phyloP scores from a whole-genome alignment of 2,797 vertebrate species.

The Rhynchonycteris naso region DNA sequence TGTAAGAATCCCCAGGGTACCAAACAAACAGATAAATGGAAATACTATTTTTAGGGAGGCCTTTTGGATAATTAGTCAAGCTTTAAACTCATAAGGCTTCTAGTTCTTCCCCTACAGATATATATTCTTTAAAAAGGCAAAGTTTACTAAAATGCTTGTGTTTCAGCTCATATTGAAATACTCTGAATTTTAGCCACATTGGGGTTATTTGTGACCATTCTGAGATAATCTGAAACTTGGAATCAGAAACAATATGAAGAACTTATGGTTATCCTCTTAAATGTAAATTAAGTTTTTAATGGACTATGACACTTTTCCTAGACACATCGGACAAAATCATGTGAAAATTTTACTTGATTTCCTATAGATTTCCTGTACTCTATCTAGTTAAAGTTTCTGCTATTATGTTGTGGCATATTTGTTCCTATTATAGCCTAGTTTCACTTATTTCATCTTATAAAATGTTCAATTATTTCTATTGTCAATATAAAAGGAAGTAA shows the following conservation, averaged over 20 bases:
- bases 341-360: conserved; percentile 25
- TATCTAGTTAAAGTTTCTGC: background rate
- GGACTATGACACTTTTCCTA: background rate
- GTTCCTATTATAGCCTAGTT: background rate
- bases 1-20: background rate
- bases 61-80: background rate
- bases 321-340: background rate
- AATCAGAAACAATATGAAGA: background rate
- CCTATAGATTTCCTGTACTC: background rate
- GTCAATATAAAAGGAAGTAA: background rate
- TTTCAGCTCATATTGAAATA: background rate
- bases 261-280: background rate
- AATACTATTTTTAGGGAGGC: background rate
- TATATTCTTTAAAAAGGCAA: background rate
- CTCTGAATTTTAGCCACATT: background rate
- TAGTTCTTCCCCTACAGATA: background rate
- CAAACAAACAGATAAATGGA: background rate
- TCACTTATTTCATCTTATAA: conserved; percentile 33
- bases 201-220: background rate
- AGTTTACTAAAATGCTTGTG: background rate
- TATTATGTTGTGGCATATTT: background rate
- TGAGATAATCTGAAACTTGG: background rate
- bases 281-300: background rate
- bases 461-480: background rate
- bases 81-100: background rate